Percentiles rank a stretch among this genome's conserved stretches.
Conservation (phyloP, 2,888 invertebrate species). For the Epistrophella euchroma region DNA sequence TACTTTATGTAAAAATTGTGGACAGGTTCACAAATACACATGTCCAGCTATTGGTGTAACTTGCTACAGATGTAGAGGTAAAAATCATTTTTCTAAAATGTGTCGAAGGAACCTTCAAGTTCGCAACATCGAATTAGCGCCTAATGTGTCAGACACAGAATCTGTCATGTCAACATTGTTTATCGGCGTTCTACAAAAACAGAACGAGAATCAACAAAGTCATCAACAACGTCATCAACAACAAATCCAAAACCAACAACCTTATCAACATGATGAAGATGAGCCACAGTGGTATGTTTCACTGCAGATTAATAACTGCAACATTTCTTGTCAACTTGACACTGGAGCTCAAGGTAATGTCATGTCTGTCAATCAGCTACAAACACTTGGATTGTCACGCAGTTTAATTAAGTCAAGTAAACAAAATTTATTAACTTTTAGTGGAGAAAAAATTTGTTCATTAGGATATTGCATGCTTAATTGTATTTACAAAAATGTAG, state of each 20-base stretch:
- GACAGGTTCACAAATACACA: conserved; percentile 39
- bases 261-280: conserved; percentile 12
- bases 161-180: conserved; percentile 15
- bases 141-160: conserved; percentile 6
- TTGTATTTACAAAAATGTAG: conserved; percentile 21
- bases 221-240: too few relatives aligned
- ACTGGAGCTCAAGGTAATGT: conserved; percentile 21
- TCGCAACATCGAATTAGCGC: conserved; percentile 19
- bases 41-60: conserved; percentile 36
- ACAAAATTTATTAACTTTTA: conserved; percentile 32
- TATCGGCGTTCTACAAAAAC: conserved; percentile 1
- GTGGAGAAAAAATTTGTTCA: conserved; percentile 19
- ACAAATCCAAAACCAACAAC: too few relatives aligned
- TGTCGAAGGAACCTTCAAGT: conserved; percentile 15
- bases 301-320: conserved; percentile 36
- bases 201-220: conserved; percentile 12
- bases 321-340: conserved; percentile 26
- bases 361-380: too few relatives aligned
- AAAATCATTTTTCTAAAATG: conserved; percentile 39
- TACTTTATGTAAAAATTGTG: conserved; percentile 27
- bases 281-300: conserved; percentile 17
- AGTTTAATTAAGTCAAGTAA: conserved; percentile 13
- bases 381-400: background rate
- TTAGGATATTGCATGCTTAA: conserved; percentile 19
- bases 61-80: conserved; percentile 25